These are phyloP conservation scores for Dorcus hopei DNA, from an alignment of 2,888 invertebrate species.

Conservation along the genomic window DNA sequence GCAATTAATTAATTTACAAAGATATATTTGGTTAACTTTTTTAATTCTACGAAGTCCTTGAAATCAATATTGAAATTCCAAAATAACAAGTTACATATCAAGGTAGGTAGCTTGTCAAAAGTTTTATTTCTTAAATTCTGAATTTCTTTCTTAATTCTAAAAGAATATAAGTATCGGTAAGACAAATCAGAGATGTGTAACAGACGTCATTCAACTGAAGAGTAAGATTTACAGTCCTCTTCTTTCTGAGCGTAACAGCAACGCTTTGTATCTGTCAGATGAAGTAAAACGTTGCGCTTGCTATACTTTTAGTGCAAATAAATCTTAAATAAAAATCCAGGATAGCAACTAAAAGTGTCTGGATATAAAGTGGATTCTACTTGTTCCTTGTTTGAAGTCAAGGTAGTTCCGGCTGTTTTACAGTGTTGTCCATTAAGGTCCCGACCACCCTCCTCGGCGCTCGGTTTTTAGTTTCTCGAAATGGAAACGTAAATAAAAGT, in stretches of 20 bases:
- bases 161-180: no score
- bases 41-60: no score
- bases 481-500: slow-evolving; percentile 1
- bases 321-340: not conserved
- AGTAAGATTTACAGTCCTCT: not conserved
- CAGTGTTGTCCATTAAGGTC: not conserved
- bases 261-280: not conserved
- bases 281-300: not conserved
- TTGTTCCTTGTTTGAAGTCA: slow-evolving; percentile 1
- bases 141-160: no score
- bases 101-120: no score
- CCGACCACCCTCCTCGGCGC: not conserved
- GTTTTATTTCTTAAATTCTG: no score
- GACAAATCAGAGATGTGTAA: no score
- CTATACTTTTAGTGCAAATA: not conserved
- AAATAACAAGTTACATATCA: no score
- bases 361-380: not conserved
- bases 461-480: slow-evolving; percentile 3
- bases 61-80: no score
- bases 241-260: not conserved
- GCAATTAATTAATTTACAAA: no score
- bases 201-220: not conserved
- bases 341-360: not conserved
- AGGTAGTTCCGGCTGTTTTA: slow-evolving; percentile 2
- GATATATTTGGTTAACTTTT: no score